Evolutionary conservation across 2,113 vertebrate species (phyloP).

Genomic region (Sceloporus undulatus): DNA sequence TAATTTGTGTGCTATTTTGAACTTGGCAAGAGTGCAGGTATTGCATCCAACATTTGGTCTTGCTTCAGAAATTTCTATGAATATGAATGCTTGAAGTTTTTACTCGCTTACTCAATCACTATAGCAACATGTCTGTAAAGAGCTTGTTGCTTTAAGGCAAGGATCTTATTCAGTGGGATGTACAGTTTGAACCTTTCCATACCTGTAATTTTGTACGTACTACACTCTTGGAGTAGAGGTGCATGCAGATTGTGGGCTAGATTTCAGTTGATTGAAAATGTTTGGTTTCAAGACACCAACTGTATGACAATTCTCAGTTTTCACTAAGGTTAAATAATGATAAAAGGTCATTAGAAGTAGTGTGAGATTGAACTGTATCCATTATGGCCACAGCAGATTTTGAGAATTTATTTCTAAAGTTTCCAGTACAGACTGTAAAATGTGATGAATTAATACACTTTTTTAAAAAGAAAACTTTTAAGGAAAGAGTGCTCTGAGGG

Average conservation of each 20-base stretch:
- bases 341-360: slow-evolving; percentile 24
- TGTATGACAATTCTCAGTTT: slow-evolving; percentile 21
- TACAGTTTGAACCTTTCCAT: slow-evolving; percentile 55
- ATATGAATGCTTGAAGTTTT: slow-evolving; percentile 83
- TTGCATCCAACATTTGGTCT: slow-evolving; percentile 81
- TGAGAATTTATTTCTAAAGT: background rate
- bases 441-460: no score
- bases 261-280: slow-evolving; percentile 37
- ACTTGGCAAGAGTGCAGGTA: slow-evolving; percentile 79
- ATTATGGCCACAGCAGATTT: background rate
- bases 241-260: background rate
- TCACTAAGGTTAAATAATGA: slow-evolving; percentile 32
- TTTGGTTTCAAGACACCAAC: slow-evolving; percentile 48
- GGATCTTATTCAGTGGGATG: slow-evolving; percentile 64
- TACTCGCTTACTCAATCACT: slow-evolving; percentile 78
- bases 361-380: background rate
- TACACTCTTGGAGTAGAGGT: slow-evolving; percentile 27
- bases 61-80: slow-evolving; percentile 84
- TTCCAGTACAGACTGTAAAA: background rate
- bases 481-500: background rate
- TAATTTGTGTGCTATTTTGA: slow-evolving; percentile 79
- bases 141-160: slow-evolving; percentile 75
- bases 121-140: slow-evolving; percentile 81
- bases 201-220: slow-evolving; percentile 31
- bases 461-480: background rate